These are phyloP conservation scores for Onthophagus sagittarius DNA, from an alignment of 2,888 invertebrate genomes.

Conservation along the genomic window DNA sequence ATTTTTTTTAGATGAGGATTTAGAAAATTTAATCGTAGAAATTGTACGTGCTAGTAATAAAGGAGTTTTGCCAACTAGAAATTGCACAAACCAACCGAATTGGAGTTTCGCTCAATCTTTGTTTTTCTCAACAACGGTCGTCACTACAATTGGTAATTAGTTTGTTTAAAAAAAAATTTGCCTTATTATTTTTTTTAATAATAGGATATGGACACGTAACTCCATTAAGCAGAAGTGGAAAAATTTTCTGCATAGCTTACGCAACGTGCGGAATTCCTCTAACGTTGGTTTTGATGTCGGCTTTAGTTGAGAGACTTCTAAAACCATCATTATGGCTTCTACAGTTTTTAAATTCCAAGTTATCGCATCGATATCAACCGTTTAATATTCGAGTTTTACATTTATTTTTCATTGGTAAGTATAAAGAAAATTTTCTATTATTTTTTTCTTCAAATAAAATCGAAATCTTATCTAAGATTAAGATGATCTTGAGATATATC, in stretches of 20 bases:
- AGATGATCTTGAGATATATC: no score
- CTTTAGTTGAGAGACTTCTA: conserved; percentile 76
- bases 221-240: conserved; percentile 79
- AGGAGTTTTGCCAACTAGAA: conserved; percentile 72
- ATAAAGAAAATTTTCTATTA: neutral
- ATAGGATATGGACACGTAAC: conserved; percentile 87
- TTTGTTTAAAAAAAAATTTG: neutral
- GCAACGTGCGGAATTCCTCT: conserved; percentile 82
- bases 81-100: conserved; percentile 75
- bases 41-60: conserved; percentile 72
- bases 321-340: conserved; percentile 70
- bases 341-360: conserved; percentile 62
- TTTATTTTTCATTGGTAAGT: conserved; percentile 62
- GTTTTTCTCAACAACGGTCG: conserved; percentile 82
- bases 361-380: conserved; percentile 70
- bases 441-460: no score
- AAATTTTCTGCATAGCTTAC: conserved; percentile 84
- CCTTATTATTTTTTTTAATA: neutral
- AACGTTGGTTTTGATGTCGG: conserved; percentile 78
- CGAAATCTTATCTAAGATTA: no score
- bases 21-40: conserved; percentile 68
- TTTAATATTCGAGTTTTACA: conserved; percentile 76
- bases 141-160: conserved; percentile 79
- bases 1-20: conserved; percentile 62
- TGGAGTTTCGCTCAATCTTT: conserved; percentile 89